Percentiles rank a stretch among this genome's conserved stretches.
These are phyloP conservation scores for Ophioderma brevispina DNA, from an alignment of 35 echinoderm and acorn worm species.

Conservation along the genomic window DNA sequence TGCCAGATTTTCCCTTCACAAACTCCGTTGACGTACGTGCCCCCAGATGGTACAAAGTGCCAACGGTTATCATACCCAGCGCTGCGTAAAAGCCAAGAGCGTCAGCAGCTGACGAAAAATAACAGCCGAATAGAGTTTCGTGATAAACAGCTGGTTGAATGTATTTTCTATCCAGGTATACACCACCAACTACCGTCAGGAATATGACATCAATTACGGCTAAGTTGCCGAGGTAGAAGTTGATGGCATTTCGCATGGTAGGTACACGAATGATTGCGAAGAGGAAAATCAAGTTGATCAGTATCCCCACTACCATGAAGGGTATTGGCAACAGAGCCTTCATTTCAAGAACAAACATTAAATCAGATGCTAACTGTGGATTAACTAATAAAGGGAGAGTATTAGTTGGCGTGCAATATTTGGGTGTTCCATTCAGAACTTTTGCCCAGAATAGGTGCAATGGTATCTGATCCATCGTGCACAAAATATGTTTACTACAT, in stretches of 20 bases:
- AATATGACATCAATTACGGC: not conserved
- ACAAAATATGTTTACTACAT: too few relatives aligned
- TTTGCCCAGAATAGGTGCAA: not conserved
- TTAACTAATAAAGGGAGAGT: not conserved
- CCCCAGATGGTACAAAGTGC: not conserved
- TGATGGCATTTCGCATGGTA: not conserved
- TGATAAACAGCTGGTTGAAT: not conserved
- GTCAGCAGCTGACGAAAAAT: not conserved
- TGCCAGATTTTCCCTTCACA: not conserved
- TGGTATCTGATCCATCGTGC: not conserved
- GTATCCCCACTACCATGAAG: not conserved
- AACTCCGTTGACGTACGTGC: not conserved
- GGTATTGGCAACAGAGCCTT: not conserved
- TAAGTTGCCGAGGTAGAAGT: not conserved
- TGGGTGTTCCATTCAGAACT: not conserved
- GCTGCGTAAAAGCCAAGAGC: not conserved
- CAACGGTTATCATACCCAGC: not conserved
- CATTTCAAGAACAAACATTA: not conserved
- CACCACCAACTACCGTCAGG: not conserved
- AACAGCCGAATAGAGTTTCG: not conserved
- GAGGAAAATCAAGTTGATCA: not conserved
- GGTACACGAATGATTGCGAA: not conserved
- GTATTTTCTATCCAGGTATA: not conserved
- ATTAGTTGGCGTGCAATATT: not conserved
- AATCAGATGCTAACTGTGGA: not conserved